phyloP scores from a whole-genome alignment of 2,888 invertebrate genomes.

The Phyllotreta cruciferae region DNA sequence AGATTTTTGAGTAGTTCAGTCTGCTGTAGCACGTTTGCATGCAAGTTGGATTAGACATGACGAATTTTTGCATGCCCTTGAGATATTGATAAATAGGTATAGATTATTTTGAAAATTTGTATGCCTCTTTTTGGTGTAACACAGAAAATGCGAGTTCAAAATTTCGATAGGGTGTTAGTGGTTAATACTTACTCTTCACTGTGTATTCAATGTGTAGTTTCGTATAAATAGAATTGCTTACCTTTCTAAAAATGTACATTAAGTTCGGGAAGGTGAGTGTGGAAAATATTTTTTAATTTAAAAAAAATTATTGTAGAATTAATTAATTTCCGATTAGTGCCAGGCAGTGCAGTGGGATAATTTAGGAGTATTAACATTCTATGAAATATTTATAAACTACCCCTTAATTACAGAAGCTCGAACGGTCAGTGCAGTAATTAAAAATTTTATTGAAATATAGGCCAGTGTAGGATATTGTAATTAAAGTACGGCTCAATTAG shows the following conservation, averaged over 20 bases:
- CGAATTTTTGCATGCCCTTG: constrained; percentile 8
- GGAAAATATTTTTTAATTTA: no score
- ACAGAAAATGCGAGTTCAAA: not conserved
- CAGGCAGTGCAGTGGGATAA: no score
- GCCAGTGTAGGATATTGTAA: no score
- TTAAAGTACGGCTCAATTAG: no score
- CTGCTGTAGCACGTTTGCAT: constrained; percentile 14
- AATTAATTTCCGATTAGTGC: no score
- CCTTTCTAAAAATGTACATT: constrained; percentile 13
- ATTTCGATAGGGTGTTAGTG: not conserved
- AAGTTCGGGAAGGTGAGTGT: not conserved
- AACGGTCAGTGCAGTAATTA: no score
- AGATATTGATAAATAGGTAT: not conserved
- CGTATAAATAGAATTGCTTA: constrained; percentile 15
- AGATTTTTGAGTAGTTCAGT: not conserved
- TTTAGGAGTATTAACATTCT: no score
- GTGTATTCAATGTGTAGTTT: not conserved
- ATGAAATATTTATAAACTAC: no score
- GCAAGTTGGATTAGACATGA: constrained; percentile 3
- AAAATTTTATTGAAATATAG: no score
- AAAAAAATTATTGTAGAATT: no score
- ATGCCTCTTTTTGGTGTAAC: constrained; percentile 3
- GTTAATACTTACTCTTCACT: not conserved
- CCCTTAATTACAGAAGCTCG: no score
- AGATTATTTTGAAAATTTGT: constrained; percentile 14